A percentile compares a stretch with the other conserved stretches of the same genome.
phyloP scores from a whole-genome alignment of 2,113 vertebrate species.

The Spea bombifrons region DNA sequence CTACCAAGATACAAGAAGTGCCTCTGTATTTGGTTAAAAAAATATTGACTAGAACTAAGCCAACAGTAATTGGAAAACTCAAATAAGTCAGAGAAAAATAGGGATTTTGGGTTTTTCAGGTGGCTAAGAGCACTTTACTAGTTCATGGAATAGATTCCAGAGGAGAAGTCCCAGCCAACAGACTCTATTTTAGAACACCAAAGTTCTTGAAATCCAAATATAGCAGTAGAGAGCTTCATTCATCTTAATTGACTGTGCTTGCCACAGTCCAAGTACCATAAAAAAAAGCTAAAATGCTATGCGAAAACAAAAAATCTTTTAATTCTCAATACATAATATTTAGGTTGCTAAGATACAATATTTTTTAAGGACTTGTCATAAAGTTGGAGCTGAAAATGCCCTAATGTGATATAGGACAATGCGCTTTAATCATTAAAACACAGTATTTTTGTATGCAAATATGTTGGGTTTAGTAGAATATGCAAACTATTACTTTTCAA shows the following conservation, averaged over 20 bases:
- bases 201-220: slow-evolving; percentile 9
- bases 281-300: neutral
- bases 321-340: slow-evolving; percentile 14
- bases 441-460: neutral
- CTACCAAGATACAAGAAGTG: no score
- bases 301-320: neutral
- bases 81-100: neutral
- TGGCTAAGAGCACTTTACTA: no score
- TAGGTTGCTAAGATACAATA: slow-evolving; percentile 7
- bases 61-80: neutral
- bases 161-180: neutral
- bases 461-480: neutral
- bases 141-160: no score
- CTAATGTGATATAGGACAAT: neutral
- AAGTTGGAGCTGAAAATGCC: neutral
- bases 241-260: slow-evolving; percentile 4
- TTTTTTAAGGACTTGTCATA: neutral
- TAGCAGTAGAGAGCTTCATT: neutral
- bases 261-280: slow-evolving; percentile 7
- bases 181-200: neutral
- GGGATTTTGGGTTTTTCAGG: no score
- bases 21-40: no score
- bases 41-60: neutral
- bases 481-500: neutral
- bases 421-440: neutral